Evolutionary conservation across 92 coral and sea anemone genomes (phyloP), one percentile per base, ranked within the genome.

Genomic region (Parazoanthus swiftii): DNA sequence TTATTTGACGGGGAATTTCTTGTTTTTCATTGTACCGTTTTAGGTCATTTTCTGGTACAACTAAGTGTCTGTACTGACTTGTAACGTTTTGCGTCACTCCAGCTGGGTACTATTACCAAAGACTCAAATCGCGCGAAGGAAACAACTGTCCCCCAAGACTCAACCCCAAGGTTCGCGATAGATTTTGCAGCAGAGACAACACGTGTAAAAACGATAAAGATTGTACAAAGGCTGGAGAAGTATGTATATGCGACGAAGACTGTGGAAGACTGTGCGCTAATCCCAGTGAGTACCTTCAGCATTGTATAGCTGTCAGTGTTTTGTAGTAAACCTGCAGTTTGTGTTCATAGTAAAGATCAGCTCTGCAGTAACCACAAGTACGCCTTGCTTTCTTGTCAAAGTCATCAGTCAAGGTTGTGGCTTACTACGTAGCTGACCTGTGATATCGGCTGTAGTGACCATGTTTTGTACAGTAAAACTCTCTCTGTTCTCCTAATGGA

Each of bases 111-210:
- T 88, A 89, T 78, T 93, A 94, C 80, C 95, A 90, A 48, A 89
- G 99, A 39, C 91, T 95, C 56, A 91, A 90, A 81, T 95, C 99
- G 15, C 90, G 95, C 43, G 99, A 97, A 78, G 95, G 95, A 54
- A 81, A 92, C 54, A 58, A 85, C n/a, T 97, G 99, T 81, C 89
- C 82, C 25, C 92, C 96, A 38, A 77, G 98, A 36, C 92, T 97
- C 25, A 89, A 50, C 44, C 72, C 85, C 43, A 90, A 86, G 67
- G 88, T 97, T 38, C 92, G 21, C 70, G 79, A 75, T 54, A 68
- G 80, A 42, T 76, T 67, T 79, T 97, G 99, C 81, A 79, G 11
- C 39, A 86, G 81, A 35, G 63, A 86, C 38, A 88, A 63, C 39
- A 85, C 82, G 38, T 97, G 99, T 80, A 89, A 85, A 68, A 95